Evolutionary conservation across 2,797 vertebrate genomes (phyloP).

Genomic region (Aulostomus chinensis): DNA sequence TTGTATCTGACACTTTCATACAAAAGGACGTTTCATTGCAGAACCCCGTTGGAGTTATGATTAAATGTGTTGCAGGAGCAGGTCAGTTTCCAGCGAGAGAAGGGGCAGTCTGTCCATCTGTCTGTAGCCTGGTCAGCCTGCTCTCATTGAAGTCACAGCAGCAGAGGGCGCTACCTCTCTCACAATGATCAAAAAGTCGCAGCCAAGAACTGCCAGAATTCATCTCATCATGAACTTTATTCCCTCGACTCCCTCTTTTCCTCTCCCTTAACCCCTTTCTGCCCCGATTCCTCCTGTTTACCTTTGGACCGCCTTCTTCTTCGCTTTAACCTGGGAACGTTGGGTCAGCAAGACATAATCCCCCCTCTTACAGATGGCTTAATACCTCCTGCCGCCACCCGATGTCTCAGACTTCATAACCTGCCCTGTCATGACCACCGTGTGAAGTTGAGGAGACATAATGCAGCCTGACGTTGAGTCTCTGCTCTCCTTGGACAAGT

Average conservation of each 20-base stretch:
- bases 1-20: too few relatives aligned
- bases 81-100: too few relatives aligned
- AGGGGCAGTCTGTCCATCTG: too few relatives aligned
- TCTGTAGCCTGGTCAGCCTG: too few relatives aligned
- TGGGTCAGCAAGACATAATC: conserved; percentile 54
- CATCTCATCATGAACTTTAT: conserved; percentile 42
- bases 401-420: conserved; percentile 62
- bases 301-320: neutral
- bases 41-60: too few relatives aligned
- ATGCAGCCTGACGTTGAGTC: conserved; percentile 38
- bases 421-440: conserved; percentile 41
- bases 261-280: neutral
- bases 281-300: neutral
- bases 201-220: conserved; percentile 9
- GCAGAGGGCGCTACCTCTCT: conserved; percentile 57
- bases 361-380: conserved; percentile 39
- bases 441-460: conserved; percentile 41
- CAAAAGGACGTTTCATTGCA: too few relatives aligned
- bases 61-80: too few relatives aligned
- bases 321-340: conserved; percentile 35
- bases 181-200: conserved; percentile 11
- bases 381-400: conserved; percentile 62
- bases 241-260: conserved; percentile 2
- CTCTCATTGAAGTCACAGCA: conserved; percentile 23
- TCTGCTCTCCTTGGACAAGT: conserved; percentile 13